Evolutionary conservation across 2,113 vertebrate species (phyloP).

Genomic region (Herpailurus yagouaroundi): DNA sequence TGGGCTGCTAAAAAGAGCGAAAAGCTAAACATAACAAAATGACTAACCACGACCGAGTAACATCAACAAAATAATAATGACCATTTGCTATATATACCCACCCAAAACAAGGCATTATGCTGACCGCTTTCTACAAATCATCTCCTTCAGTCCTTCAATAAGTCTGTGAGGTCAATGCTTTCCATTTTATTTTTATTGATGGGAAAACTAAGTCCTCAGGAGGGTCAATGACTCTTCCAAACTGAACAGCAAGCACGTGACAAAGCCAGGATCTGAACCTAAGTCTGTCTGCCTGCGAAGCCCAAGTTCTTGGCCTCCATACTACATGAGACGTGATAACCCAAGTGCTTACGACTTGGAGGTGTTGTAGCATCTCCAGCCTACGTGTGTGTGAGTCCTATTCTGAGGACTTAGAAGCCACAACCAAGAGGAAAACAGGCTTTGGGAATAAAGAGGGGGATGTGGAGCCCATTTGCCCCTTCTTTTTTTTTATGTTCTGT

Average conservation of each 20-base stretch:
- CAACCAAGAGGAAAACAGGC: background rate
- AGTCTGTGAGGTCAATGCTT: background rate
- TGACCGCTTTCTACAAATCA: background rate
- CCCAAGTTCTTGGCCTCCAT: background rate
- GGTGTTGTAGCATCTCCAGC: background rate
- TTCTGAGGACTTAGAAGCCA: background rate
- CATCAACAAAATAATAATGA: background rate
- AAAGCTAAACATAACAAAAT: background rate
- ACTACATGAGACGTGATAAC: background rate
- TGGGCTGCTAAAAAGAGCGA: background rate
- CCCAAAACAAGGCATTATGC: background rate
- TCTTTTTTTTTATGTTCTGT: background rate
- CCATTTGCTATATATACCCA: background rate
- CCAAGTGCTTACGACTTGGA: background rate
- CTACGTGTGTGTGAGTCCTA: background rate
- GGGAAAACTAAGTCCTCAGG: background rate
- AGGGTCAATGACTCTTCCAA: background rate
- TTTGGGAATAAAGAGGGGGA: background rate
- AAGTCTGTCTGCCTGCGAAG: background rate
- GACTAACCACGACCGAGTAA: background rate
- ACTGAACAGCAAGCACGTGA: background rate
- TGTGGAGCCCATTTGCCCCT: background rate
- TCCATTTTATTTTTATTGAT: slow-evolving; percentile 2
- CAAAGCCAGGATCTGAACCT: background rate
- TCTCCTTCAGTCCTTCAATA: background rate